Evolutionary conservation across 2,113 vertebrate species (phyloP), one percentile per base, ranked within the genome.

Genomic region (Neolamprologus kungweensis): DNA sequence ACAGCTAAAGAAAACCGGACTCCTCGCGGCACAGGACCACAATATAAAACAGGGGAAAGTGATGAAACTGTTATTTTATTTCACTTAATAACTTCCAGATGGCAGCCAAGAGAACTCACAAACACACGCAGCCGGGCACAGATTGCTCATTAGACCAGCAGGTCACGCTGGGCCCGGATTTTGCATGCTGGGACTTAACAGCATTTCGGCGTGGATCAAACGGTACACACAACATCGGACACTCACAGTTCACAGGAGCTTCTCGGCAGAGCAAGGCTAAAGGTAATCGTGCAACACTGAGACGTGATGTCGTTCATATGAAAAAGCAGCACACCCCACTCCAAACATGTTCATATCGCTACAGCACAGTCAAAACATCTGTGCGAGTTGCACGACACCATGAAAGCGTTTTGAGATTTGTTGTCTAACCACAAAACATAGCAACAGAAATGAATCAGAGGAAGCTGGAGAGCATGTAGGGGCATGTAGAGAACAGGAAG

Each of bases 131-230:
- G 50, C 85, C 10, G 26, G 50, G 60, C 28, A 84, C 90, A 93
- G 81, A 91, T 79, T 87, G 88, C 93, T 94, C 91, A 94, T 95
- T 94, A 95, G 88, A 53, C 82, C 91, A 93, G 92, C 94, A 95
- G 94, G 91, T 93, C 93, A 91, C 9, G 35, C 93, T 94, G 95
- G 68, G 91, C 51, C 54, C 71, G 40, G 26, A 84, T 89, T 89
- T 79, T 91, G 79, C 93, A 84, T 82, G 93, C 94, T 93, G 92
- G 33, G 92, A 86, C 87, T 86, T 89, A 89, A 91, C 88, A 93
- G 90, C 86, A 50, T 60, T 87, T 87, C 47, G 37, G 55, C 80
- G 8, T 45, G 80, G 82, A 91, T 90, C 88, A 90, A 90, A 87
- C 75, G 19, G 83, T 63, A 80, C 57, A 31, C 37, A 83, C 40